Base-by-base conservation (phyloP, 2,113 vertebrate species). In the Macrotus californicus region DNA sequence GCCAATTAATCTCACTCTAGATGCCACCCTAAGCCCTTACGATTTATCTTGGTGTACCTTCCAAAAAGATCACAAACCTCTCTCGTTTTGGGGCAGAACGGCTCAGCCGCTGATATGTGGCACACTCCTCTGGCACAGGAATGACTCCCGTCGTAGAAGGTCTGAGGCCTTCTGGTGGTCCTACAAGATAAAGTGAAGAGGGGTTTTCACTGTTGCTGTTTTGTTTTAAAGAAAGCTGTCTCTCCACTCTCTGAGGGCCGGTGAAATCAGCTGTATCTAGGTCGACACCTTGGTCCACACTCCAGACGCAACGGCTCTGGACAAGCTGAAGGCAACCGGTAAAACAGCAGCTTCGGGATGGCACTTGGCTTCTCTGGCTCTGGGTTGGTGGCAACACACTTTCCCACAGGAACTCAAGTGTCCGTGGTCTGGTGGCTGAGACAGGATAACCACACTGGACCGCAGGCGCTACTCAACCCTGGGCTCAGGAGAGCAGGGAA, bases 81-180 rank as follows among this genome's bases (percentile, higher is more conserved):
- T 98, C 99, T 99, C 29, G 99, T 99, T 98, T 98, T 99, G 95
- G 97, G 98, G 97, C 99, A 99, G 98, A 99, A 99, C 0, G 99
- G 99, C 66, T 99, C 99, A 10, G 99, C 99, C 99, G 99, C 99
- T 56, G 99, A 99, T 97, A 99, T 98, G 94, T 99, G 99, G 97
- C 99, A 99, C 16, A 99, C 99, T 89, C 99, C 99, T 34, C 98
- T 75, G 70, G 99, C 98, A 95, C 97, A 98, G 59, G 97, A 97
- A 92, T 98, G 96, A 36, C 98, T 98, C 4, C 99, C 99, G 12
- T 99, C 99, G 3, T 99, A 99, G 67, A 99, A 99, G 5, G 99
- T 99, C 97, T 99, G 99, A 64, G 98, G 98, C 95, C 99, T 99
- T 96, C 98, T 99, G 59, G 98, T 99, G 15, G 99, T 99, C 98